A percentile compares a stretch with the other conserved stretches of the same genome.
These are phyloP conservation scores for Pedetes capensis DNA, from an alignment of 2,113 vertebrate species.

Conservation along the genomic window DNA sequence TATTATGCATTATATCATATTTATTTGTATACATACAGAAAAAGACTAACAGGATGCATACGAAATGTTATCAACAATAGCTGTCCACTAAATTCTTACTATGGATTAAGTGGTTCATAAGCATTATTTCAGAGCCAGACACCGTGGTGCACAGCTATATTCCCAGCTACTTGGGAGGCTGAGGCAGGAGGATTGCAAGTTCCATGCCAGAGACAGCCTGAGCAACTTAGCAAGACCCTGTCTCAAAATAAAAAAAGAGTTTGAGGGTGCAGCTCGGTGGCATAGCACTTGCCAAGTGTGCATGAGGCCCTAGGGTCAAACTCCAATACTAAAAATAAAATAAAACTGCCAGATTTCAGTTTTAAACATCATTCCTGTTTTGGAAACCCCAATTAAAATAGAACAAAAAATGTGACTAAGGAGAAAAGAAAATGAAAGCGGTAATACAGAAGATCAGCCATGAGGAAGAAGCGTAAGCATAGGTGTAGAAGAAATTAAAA, in stretches of 20 bases:
- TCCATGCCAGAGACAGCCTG: no score
- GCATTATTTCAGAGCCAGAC: neutral
- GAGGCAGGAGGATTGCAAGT: no score
- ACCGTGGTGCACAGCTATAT: no score
- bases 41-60: neutral
- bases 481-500: neutral
- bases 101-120: neutral
- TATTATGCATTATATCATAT: neutral
- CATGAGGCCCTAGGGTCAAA: no score
- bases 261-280: no score
- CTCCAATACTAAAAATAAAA: no score
- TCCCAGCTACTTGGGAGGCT: no score
- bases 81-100: neutral
- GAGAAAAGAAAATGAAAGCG: neutral
- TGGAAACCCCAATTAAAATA: neutral
- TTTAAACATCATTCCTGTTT: neutral
- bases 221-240: no score
- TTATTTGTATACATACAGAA: neutral
- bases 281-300: no score
- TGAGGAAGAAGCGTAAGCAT: neutral
- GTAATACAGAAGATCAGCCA: neutral
- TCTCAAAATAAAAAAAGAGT: no score
- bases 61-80: neutral
- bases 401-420: neutral
- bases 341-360: neutral